Conservation (phyloP, 2,797 vertebrate species). For the Parambassis ranga region DNA sequence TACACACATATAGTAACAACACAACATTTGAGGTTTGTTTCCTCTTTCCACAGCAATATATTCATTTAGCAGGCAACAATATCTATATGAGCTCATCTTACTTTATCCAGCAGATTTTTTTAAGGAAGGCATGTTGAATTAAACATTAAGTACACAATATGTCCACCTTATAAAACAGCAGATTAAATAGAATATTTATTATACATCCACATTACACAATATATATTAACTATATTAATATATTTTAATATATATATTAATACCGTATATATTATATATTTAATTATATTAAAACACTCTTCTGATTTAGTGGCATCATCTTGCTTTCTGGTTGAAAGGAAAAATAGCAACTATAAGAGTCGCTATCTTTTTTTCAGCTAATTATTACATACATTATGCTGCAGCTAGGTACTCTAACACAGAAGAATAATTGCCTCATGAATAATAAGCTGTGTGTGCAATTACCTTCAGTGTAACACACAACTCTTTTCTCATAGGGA, state of each 20-base stretch:
- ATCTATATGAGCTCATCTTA: neutral
- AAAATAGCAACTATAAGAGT: too few species aligned
- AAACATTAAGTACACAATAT: too few species aligned
- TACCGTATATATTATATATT: too few species aligned
- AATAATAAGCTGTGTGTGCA: slow-evolving; percentile 17
- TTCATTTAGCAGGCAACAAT: slow-evolving; percentile 7
- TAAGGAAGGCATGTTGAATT: too few species aligned
- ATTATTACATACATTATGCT: slow-evolving; percentile 24
- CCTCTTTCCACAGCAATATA: slow-evolving; percentile 6
- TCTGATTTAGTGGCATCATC: neutral
- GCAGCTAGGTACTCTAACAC: slow-evolving; percentile 5
- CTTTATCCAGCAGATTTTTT: too few species aligned
- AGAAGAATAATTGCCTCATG: slow-evolving; percentile 32
- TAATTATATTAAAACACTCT: neutral
- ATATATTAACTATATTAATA: too few species aligned
- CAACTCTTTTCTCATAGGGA: slow-evolving; percentile 57
- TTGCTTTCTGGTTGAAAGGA: slow-evolving; percentile 16
- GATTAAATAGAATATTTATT: too few species aligned
- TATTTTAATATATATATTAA: too few species aligned
- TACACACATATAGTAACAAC: slow-evolving; percentile 34
- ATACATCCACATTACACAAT: too few species aligned
- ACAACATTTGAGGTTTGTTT: slow-evolving; percentile 7
- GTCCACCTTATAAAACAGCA: too few species aligned
- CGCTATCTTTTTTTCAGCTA: too few species aligned
- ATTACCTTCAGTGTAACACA: slow-evolving; percentile 52